Conservation (phyloP, 30 jellyfish, hydroid and myxozoan genomes). For the Rhopilema esculentum region DNA sequence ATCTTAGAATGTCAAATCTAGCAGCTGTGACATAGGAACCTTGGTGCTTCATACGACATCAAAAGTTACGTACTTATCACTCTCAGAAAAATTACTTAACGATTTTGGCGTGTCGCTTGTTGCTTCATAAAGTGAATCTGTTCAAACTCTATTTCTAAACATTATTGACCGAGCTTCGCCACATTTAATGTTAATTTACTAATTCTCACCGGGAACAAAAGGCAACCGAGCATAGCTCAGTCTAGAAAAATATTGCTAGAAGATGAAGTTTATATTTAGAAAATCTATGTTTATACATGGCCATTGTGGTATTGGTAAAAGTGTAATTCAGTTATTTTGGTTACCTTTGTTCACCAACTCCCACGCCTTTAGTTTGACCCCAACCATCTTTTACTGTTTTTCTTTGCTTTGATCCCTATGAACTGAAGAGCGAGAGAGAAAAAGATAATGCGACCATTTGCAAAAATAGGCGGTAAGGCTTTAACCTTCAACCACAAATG, state of each 20-base stretch:
- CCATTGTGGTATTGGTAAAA: neutral
- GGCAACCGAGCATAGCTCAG: neutral
- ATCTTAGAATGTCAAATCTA: too few species aligned
- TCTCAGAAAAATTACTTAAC: too few species aligned
- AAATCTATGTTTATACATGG: neutral
- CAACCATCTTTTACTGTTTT: neutral
- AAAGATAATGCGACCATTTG: neutral
- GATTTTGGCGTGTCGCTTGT: neutral
- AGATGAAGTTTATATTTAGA: neutral
- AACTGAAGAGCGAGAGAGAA: neutral
- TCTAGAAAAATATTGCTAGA: neutral
- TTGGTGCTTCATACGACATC: too few species aligned
- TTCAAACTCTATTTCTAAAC: neutral
- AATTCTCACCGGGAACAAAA: neutral
- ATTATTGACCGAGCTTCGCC: neutral
- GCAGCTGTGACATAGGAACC: too few species aligned
- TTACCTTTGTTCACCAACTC: neutral
- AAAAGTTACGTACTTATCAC: too few species aligned
- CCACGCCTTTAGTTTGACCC: neutral
- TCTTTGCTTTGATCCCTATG: neutral
- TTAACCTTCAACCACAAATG: neutral
- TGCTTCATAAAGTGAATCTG: neutral
- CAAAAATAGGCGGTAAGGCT: neutral
- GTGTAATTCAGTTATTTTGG: neutral
- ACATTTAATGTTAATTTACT: neutral